Percentiles rank a stretch among this genome's conserved stretches.
These are phyloP conservation scores for Ganaspis brasiliensis DNA, from an alignment of 2,888 invertebrate genomes.

Conservation along the genomic window DNA sequence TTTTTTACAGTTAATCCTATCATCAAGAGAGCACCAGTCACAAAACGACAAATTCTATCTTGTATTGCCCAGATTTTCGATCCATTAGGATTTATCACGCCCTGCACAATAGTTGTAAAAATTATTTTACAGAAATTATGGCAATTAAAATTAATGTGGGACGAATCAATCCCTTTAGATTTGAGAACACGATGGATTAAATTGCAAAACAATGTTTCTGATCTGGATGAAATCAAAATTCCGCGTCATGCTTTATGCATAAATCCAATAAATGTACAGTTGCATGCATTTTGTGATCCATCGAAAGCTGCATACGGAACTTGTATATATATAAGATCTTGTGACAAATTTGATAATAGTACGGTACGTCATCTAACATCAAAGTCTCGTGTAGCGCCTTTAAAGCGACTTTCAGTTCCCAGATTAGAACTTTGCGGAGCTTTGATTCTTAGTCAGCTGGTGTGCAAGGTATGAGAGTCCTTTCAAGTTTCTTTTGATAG, in stretches of 20 bases:
- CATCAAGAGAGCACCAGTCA: not conserved
- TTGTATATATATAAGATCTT: not conserved
- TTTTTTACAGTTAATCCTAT: too few relatives aligned
- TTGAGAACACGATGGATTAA: too few relatives aligned
- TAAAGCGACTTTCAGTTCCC: not conserved
- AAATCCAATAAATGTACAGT: not conserved
- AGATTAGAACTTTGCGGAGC: not conserved
- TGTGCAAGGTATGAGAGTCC: not conserved
- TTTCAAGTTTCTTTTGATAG: not conserved
- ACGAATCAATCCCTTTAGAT: too few relatives aligned
- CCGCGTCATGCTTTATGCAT: too few relatives aligned
- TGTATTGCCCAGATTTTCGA: not conserved
- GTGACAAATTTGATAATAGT: too few relatives aligned
- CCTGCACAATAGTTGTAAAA: not conserved
- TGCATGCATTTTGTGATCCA: not conserved
- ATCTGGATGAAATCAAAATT: too few relatives aligned
- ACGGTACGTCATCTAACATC: not conserved
- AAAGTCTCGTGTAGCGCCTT: slow-evolving; percentile 1
- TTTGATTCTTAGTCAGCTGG: not conserved
- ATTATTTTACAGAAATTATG: not conserved
- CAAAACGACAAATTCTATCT: not conserved
- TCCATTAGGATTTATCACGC: not conserved
- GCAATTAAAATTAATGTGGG: too few relatives aligned
- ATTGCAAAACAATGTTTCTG: too few relatives aligned
- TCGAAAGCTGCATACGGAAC: not conserved